Evolutionary conservation across 2,113 vertebrate genomes (phyloP), one percentile per base, ranked within the genome.

Genomic region (Phyllostomus discolor): DNA sequence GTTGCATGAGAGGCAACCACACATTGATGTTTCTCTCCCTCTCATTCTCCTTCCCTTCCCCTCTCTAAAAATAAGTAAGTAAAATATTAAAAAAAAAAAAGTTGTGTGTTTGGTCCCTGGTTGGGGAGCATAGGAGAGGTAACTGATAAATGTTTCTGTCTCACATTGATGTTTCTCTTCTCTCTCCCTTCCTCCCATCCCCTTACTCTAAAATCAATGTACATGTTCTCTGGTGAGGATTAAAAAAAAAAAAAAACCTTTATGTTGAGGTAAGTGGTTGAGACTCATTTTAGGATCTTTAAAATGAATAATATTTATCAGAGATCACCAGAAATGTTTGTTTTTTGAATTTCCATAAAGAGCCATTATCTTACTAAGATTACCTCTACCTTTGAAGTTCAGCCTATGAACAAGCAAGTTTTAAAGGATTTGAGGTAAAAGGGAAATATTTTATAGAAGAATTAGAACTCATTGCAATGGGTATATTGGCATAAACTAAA

Each of bases 371-470:
- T 92, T 83, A 87, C 14, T 75, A 64, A 38, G 22, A 81, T 92
- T 90, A 73, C 41, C 38, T 94, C 83, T 31, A 73, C 48, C 54
- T 92, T 69, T 89, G 69, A 87, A 86, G 20, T 88, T 59, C 4
- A 67, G 1, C 2, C 7, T 52, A 10, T 95, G 69, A 88, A 75
- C 70, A 79, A 95, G 69, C 80, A 62, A 79, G 41, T 94, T 83
- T 82, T 83, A 35, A 95, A 20, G 11, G 50, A 12, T 66, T 76
- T 17, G 67, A 94, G 84, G 84, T 94, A 92, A 93, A 91, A 92
- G 35, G 26, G 89, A 70, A 69, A 48, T 85, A 64, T 20, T 83
- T 73, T 8, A n/a, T 70, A 80, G 91, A 69, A 89, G 80, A 93
- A 76, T 83, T 94, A 72, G 46, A 28, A 80, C 73, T 91, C 66